phyloP scores from a whole-genome alignment of 2,888 invertebrate genomes.

The Caenorhabditis sp. region DNA sequence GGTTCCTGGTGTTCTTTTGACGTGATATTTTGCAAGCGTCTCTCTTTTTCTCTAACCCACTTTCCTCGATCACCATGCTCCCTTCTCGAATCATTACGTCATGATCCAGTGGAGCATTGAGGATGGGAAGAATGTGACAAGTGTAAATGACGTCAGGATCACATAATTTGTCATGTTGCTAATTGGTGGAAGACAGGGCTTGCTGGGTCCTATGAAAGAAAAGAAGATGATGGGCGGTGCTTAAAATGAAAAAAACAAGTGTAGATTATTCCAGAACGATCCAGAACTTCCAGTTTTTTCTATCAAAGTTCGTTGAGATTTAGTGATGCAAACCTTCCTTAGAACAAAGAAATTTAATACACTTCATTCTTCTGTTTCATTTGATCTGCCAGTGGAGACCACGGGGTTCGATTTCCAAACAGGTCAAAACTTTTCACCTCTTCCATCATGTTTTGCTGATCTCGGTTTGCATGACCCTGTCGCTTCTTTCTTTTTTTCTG shows the following conservation, averaged over 20 bases:
- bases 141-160: conserved; percentile 48
- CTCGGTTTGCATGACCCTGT: too few relatives aligned
- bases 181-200: conserved; percentile 45
- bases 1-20: not conserved
- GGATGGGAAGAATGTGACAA: conserved; percentile 20
- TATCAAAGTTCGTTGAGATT: not conserved
- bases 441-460: not conserved
- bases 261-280: not conserved
- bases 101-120: too few relatives aligned
- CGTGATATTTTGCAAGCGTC: not conserved
- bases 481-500: conserved; percentile 23
- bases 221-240: not conserved
- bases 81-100: not conserved
- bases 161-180: conserved; percentile 57
- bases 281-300: not conserved
- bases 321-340: too few relatives aligned
- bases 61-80: not conserved
- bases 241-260: too few relatives aligned
- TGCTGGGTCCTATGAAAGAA: not conserved
- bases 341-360: too few relatives aligned
- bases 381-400: not conserved
- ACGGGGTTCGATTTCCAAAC: not conserved
- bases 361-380: too few relatives aligned
- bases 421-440: not conserved
- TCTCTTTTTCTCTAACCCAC: not conserved